Evolutionary conservation across 2,797 vertebrate species (phyloP), one percentile per base, ranked within the genome.

Genomic region (Syngnathus acus): DNA sequence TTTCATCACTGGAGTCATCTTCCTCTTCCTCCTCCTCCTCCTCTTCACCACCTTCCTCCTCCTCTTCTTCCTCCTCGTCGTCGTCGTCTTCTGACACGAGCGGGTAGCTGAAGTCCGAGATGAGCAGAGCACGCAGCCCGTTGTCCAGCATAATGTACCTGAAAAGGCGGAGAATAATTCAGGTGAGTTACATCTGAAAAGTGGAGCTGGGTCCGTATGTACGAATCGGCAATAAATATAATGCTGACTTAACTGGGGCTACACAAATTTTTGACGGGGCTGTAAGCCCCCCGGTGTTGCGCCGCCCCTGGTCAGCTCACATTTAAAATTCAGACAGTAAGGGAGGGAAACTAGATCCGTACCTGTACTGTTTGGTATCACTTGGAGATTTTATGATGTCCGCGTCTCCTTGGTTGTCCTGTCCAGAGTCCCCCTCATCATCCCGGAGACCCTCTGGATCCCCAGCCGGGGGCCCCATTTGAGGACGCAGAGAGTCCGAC

Each of bases 291-390:
- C 42, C 42, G 3, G 9, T 43, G 42, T 43, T 1, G 42, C 43
- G 13, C 43, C 13, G 43, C 1, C 43, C 43, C 43, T 17, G 45
- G 13, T 47, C 16, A 37, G 16, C 26, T 32, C 26, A 37, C 26
- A 57, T 16, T 16, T 32, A 13, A 5, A 32, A 0, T 57, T 37
- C 1, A 6, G 26, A 57, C 6, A 57, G 26, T 14, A 11, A 57
- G 54, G 6, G 26, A 26, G 48, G 48, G 8, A 47, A 47, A 47
- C 2, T 14, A 14, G 0, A 47, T 13, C 4, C 45, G 14, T 86
- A 98, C 95, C 95, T 93, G 93, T 98, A 98, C 68, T 95, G 92
- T 87, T 98, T 98, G 69, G 94, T 94, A 81, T 98, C 96, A 86
- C 93, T 97, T 67, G 95, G 96, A 19, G 95, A 98, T 80, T 96